Conservation (phyloP, 2,888 invertebrate species). For the Imbricaverruca yamaguchii region DNA sequence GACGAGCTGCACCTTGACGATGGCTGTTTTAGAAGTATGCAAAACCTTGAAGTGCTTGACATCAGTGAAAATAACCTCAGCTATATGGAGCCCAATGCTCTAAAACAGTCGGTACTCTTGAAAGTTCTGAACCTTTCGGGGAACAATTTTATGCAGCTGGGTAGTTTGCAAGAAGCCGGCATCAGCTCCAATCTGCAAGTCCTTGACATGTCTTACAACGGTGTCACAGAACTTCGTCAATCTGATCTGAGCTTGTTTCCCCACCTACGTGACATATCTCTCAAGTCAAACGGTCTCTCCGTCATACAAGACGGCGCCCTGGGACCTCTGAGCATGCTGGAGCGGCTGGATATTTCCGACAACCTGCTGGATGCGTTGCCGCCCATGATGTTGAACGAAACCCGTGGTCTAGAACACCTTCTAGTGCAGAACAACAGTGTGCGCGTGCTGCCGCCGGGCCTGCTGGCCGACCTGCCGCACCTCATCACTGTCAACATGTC, state of each 20-base stretch:
- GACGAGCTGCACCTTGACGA: not conserved
- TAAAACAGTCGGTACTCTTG: not conserved
- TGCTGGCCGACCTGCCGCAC: constrained; percentile 76
- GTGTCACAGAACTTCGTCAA: not conserved
- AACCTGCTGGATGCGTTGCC: constrained; percentile 75
- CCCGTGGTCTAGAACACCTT: constrained; percentile 61
- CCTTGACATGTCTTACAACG: not conserved
- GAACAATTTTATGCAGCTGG: not conserved
- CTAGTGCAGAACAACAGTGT: constrained; percentile 87
- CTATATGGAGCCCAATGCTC: not conserved
- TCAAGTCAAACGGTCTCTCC: not conserved
- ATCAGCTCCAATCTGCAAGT: not conserved
- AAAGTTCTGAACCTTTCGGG: not conserved
- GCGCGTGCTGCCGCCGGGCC: constrained; percentile 70
- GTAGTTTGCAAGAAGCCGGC: not conserved
- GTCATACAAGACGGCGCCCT: not conserved
- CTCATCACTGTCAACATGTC: constrained; percentile 74
- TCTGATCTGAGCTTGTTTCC: not conserved
- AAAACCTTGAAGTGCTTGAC: not conserved
- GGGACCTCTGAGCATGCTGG: constrained; percentile 42
- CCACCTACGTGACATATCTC: not conserved
- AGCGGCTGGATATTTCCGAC: constrained; percentile 75
- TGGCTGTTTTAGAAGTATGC: not conserved
- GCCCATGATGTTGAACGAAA: constrained; percentile 60
- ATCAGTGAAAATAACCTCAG: not conserved